Percentiles rank a stretch among this genome's conserved stretches.
Conservation (phyloP, 2,797 vertebrate species). For the Parotocinclus haroldoi region DNA sequence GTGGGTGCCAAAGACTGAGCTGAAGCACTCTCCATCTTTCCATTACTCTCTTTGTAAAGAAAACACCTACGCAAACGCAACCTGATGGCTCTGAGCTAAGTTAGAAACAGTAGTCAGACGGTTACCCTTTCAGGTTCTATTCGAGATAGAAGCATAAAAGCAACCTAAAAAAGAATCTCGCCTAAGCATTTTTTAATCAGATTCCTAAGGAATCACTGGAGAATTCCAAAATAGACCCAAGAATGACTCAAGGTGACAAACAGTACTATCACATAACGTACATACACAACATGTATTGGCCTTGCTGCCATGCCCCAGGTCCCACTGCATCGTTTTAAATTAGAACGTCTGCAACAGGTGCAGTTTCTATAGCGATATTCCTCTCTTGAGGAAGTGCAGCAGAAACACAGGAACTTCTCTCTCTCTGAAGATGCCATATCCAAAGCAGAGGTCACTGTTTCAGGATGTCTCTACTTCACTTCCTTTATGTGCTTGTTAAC, state of each 20-base stretch:
- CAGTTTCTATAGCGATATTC: constrained; percentile 68
- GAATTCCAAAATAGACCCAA: no score
- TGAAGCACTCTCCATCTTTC: no score
- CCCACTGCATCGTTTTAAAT: constrained; percentile 62
- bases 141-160: no score
- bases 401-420: constrained; percentile 19
- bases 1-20: not conserved
- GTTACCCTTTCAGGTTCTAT: no score
- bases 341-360: constrained; percentile 56
- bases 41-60: no score
- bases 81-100: constrained; percentile 46
- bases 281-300: constrained; percentile 6
- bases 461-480: no score
- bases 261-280: not conserved
- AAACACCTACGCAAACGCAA: constrained; percentile 26
- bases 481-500: no score
- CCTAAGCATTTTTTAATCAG: no score
- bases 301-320: constrained; percentile 48
- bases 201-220: no score
- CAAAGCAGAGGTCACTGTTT: not conserved
- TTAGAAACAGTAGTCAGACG: not conserved
- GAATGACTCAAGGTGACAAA: no score
- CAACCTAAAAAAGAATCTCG: no score
- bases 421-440: constrained; percentile 19
- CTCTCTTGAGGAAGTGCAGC: constrained; percentile 21